These are phyloP conservation scores for Vulpes vulpes DNA, from an alignment of 2,113 vertebrate species.

Conservation along the genomic window DNA sequence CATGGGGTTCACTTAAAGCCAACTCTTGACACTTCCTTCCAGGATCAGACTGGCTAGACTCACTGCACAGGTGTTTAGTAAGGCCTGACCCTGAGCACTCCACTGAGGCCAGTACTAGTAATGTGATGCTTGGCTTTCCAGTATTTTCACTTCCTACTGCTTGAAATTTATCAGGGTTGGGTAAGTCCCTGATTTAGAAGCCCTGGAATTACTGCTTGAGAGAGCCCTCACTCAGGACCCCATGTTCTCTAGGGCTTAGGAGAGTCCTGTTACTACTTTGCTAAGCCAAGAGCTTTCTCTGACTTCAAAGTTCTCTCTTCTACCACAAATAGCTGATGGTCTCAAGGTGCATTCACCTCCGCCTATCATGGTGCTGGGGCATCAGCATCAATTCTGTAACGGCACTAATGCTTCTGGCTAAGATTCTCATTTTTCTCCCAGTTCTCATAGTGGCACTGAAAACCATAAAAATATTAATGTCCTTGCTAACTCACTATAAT, in stretches of 20 bases:
- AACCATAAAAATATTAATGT: neutral
- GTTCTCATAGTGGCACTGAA: neutral
- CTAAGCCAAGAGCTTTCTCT: neutral
- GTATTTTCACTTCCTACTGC: neutral
- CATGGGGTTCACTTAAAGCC: neutral
- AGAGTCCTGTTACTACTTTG: neutral
- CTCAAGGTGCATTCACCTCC: neutral
- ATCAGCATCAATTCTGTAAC: neutral
- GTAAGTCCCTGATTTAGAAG: neutral
- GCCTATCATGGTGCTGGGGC: neutral
- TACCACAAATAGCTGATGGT: neutral
- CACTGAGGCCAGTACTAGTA: neutral
- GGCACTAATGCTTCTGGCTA: neutral
- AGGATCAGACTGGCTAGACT: neutral
- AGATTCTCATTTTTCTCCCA: neutral
- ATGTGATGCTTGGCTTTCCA: neutral
- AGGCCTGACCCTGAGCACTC: neutral
- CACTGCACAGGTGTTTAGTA: neutral
- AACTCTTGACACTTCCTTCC: neutral
- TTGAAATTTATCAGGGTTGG: neutral
- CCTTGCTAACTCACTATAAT: neutral
- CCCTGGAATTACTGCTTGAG: neutral
- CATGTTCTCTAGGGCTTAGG: neutral
- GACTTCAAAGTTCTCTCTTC: neutral
- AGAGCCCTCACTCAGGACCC: neutral